Evolutionary conservation across 2,797 vertebrate species (phyloP).

Genomic region (Lacerta viridis): DNA sequence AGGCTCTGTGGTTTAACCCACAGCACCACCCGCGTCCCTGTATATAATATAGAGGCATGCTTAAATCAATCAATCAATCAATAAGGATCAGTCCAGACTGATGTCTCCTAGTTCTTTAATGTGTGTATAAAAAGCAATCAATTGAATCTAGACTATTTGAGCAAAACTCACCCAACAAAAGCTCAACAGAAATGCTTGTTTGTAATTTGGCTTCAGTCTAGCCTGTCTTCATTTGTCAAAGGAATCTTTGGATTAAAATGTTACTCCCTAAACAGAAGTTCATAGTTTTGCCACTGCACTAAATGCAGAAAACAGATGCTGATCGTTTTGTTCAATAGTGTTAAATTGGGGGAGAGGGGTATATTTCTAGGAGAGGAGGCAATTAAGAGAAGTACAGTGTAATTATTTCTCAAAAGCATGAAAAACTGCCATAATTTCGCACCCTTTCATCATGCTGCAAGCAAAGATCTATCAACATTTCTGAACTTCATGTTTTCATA

Average conservation of each 20-base stretch:
- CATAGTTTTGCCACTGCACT: not conserved
- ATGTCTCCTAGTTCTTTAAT: not conserved
- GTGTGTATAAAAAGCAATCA: not conserved
- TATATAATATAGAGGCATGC: not conserved
- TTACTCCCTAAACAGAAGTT: not conserved
- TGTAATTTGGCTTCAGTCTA: not conserved
- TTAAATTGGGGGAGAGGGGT: not conserved
- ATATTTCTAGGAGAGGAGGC: not conserved
- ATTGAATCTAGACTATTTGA: not conserved
- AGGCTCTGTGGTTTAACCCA: too few relatives aligned
- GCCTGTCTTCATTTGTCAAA: not conserved
- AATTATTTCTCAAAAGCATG: conserved; percentile 45
- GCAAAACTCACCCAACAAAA: not conserved
- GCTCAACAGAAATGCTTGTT: not conserved
- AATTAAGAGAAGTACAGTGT: conserved; percentile 1
- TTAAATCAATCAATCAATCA: not conserved
- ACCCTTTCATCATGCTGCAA: conserved; percentile 24
- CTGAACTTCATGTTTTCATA: conserved; percentile 47
- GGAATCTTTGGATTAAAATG: not conserved
- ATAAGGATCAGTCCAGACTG: not conserved
- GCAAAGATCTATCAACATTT: conserved; percentile 23
- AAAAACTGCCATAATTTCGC: not conserved
- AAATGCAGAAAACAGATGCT: not conserved
- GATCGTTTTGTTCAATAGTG: accelerated
- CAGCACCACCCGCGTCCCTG: too few relatives aligned